Conservation (phyloP, 2,888 invertebrate species). For the Pteria penguin region DNA sequence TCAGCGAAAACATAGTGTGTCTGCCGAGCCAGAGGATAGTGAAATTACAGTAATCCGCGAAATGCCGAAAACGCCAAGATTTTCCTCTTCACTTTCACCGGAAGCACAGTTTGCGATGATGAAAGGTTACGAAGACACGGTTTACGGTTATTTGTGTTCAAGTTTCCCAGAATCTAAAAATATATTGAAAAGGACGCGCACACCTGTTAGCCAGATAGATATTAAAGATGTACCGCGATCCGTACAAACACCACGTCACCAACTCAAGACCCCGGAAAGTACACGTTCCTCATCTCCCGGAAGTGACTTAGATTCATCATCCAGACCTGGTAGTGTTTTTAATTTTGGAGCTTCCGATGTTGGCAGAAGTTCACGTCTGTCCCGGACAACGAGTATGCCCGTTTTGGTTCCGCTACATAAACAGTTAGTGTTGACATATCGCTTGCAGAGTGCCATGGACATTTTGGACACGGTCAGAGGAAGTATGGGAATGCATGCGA, state of each 20-base stretch:
- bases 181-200: slow-evolving; percentile 60
- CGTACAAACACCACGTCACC: background rate
- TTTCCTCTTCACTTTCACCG: slow-evolving; percentile 72
- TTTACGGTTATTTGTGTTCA: slow-evolving; percentile 59
- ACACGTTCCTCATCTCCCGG: background rate
- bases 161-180: slow-evolving; percentile 59
- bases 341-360: no score
- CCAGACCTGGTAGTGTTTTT: background rate
- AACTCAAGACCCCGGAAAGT: background rate
- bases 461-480: slow-evolving; percentile 70
- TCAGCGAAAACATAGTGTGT: slow-evolving; percentile 30
- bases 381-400: slow-evolving; percentile 38
- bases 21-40: slow-evolving; percentile 28
- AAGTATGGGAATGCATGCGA: slow-evolving; percentile 52
- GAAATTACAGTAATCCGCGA: slow-evolving; percentile 56
- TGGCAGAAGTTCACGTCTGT: background rate
- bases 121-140: slow-evolving; percentile 77
- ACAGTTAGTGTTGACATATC: slow-evolving; percentile 67
- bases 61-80: slow-evolving; percentile 70
- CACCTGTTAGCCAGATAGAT: slow-evolving; percentile 47
- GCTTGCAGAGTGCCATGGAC: slow-evolving; percentile 75
- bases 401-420: slow-evolving; percentile 53
- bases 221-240: slow-evolving; percentile 6
- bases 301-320: background rate
- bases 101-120: slow-evolving; percentile 77